These are phyloP conservation scores for Synergus umbraculus DNA, from an alignment of 2,888 invertebrate genomes.

Conservation along the genomic window DNA sequence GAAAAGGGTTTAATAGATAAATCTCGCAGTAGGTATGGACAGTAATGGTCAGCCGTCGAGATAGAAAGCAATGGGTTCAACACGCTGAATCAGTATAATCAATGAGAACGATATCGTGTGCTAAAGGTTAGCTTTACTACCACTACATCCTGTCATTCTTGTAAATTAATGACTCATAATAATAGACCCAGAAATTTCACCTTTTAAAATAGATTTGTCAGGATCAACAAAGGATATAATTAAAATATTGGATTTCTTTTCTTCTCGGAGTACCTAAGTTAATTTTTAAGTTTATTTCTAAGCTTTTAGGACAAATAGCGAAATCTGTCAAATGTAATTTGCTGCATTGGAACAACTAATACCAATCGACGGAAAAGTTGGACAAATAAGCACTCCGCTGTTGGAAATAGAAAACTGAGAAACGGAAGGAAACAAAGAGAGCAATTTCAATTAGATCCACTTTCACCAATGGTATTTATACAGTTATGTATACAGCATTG, in stretches of 20 bases:
- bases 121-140: conserved; percentile 13
- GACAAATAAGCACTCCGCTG: too few relatives aligned
- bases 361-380: too few relatives aligned
- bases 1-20: background rate
- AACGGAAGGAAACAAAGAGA: too few relatives aligned
- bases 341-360: too few relatives aligned
- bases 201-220: background rate
- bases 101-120: conserved; percentile 13
- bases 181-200: background rate
- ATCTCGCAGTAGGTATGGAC: conserved; percentile 17
- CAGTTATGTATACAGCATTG: too few relatives aligned
- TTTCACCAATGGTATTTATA: too few relatives aligned
- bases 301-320: too few relatives aligned
- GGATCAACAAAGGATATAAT: background rate
- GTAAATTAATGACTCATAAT: background rate
- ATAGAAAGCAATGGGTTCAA: conserved; percentile 2
- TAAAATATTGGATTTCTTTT: background rate
- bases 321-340: too few relatives aligned
- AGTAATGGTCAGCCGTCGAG: conserved; percentile 13
- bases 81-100: conserved; percentile 23
- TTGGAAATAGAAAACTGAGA: background rate
- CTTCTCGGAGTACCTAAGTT: background rate
- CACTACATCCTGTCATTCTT: background rate
- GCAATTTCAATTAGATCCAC: too few relatives aligned
- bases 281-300: too few relatives aligned